phyloP scores from a whole-genome alignment of 2,888 invertebrate species.

The Meta bourneti region DNA sequence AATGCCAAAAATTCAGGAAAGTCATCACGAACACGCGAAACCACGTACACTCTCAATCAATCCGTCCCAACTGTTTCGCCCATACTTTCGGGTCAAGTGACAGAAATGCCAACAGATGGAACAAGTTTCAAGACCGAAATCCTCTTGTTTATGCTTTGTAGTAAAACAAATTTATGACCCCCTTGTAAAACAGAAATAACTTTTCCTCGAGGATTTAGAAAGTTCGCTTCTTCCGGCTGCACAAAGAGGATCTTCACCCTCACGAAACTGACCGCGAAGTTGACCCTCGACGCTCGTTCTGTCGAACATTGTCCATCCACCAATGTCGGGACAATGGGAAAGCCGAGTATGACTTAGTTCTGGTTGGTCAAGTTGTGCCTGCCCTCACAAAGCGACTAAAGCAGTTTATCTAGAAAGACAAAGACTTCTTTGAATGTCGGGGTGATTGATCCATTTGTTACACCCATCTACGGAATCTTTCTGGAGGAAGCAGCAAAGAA shows the following conservation, averaged over 20 bases:
- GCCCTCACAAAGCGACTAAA: neutral
- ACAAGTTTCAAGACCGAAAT: neutral
- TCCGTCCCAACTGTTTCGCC: too few relatives aligned
- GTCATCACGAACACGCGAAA: neutral
- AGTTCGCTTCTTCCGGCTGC: neutral
- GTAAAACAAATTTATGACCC: conserved; percentile 14
- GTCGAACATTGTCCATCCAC: conserved; percentile 30
- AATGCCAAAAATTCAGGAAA: neutral
- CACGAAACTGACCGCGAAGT: conserved; percentile 61
- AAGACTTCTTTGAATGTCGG: neutral
- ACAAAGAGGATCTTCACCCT: conserved; percentile 52
- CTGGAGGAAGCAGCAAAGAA: neutral
- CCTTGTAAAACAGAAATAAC: neutral
- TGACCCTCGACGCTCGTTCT: conserved; percentile 46
- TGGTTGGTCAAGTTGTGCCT: conserved; percentile 41
- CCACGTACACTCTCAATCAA: neutral
- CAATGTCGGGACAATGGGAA: conserved; percentile 39
- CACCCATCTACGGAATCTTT: neutral
- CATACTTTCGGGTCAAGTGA: neutral
- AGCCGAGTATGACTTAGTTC: conserved; percentile 51
- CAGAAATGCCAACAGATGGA: neutral
- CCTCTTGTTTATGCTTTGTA: neutral
- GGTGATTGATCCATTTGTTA: neutral
- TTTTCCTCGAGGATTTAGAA: neutral
- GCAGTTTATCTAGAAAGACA: neutral